Evolutionary conservation across 1,140 invertebrate species (phyloP).

Genomic region (Trichonephila clavipes): DNA sequence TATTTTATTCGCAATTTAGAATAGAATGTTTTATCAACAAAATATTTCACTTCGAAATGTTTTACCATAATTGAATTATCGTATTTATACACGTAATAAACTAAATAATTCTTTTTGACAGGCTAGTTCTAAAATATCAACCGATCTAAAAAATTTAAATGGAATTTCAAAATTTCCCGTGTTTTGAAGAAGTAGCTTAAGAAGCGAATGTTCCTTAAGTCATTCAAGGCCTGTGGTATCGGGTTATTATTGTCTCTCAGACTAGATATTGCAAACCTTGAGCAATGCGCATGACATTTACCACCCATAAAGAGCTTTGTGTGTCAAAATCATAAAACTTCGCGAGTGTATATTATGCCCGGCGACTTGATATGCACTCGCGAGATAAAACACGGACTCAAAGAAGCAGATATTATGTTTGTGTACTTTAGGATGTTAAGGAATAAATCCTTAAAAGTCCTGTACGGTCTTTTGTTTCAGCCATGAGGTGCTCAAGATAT

Average conservation of each 20-base stretch:
- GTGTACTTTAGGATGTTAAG: conserved; percentile 37
- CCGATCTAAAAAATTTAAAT: too few species aligned
- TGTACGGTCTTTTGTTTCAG: conserved; percentile 34
- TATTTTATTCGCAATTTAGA: too few species aligned
- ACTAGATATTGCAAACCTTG: conserved; percentile 43
- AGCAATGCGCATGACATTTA: conserved; percentile 40
- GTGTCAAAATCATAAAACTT: conserved; percentile 58
- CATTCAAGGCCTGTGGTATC: conserved; percentile 22
- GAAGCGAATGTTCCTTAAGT: not conserved
- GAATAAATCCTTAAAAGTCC: conserved; percentile 31
- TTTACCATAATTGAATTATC: too few species aligned
- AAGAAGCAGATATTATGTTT: conserved; percentile 41
- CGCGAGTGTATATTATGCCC: not conserved
- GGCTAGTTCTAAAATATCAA: too few species aligned
- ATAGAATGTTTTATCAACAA: too few species aligned
- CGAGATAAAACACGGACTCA: conserved; percentile 14
- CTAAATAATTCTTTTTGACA: too few species aligned
- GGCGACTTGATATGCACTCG: not conserved
- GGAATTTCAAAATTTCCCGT: too few species aligned
- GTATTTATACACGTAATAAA: too few species aligned
- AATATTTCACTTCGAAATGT: too few species aligned
- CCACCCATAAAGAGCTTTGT: conserved; percentile 52
- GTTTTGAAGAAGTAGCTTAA: not conserved
- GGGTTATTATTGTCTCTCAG: not conserved
- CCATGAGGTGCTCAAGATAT: not conserved